phyloP scores from a whole-genome alignment of 2,888 invertebrate genomes.

The Allacma fusca region DNA sequence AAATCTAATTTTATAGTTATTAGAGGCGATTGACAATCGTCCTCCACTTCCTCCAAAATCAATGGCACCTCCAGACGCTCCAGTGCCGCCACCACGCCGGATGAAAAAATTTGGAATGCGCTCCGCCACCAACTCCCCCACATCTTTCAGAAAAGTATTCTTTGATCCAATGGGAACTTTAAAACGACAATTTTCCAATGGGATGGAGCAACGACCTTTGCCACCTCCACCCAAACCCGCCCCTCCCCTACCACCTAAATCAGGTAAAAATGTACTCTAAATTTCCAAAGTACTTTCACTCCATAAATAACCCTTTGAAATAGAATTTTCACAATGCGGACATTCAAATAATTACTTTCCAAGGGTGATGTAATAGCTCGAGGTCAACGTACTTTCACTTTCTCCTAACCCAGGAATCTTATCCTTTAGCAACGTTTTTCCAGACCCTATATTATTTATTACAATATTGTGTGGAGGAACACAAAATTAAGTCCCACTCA shows the following conservation, averaged over 20 bases:
- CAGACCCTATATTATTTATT: too few species aligned
- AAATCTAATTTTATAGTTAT: too few species aligned
- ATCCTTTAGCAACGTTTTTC: too few species aligned
- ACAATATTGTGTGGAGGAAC: too few species aligned
- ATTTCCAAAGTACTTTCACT: too few species aligned
- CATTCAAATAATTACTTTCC: too few species aligned
- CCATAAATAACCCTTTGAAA: too few species aligned
- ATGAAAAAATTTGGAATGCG: conserved; percentile 65
- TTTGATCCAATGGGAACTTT: conserved; percentile 68
- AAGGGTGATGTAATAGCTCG: too few species aligned
- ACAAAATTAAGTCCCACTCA: too few species aligned
- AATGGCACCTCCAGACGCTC: conserved; percentile 60
- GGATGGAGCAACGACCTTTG: conserved; percentile 67
- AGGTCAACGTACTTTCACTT: too few species aligned
- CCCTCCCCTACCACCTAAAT: conserved; percentile 50
- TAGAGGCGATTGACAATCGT: conserved; percentile 55
- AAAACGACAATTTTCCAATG: conserved; percentile 61
- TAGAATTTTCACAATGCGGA: too few species aligned
- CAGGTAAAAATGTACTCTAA: not conserved
- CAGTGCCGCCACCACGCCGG: conserved; percentile 72
- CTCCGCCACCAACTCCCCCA: conserved; percentile 56
- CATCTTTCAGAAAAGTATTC: conserved; percentile 47
- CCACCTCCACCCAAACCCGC: conserved; percentile 68
- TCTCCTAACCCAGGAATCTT: too few species aligned
- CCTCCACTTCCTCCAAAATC: conserved; percentile 60